Evolutionary conservation across 2,888 invertebrate genomes (phyloP), one percentile per base, ranked within the genome.

Genomic region (Apotomis turbidana): DNA sequence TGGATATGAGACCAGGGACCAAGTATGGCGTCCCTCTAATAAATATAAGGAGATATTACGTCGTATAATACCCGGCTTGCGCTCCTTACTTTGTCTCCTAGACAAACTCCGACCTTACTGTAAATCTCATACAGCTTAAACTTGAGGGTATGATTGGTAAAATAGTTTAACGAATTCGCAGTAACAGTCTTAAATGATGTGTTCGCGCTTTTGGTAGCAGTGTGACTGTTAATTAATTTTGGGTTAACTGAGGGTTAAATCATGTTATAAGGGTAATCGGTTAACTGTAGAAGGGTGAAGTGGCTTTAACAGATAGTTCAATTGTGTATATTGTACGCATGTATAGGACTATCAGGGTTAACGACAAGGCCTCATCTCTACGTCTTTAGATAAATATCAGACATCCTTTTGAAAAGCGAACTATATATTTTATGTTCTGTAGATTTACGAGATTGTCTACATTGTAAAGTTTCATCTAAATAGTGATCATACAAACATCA

Each of bases 1-100:
- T 78, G 78, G 83, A 85, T 86, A 84, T 81, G 85, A 81, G 83
- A 72, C 80, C 74, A 69, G 86, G 85, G 86, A 85, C 83, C 78
- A 78, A 78, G 81, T 80, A 78, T 76, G 75, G 70, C 78, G 77
- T 79, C 80, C 83, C 78, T 76, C 78, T 78, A 81, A 84, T 86
- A 86, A 86, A 86, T 85, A 86, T 82, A 81, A 81, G 80, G 78
- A 68, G 77, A 80, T 81, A 79, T 81, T 79, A 78, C 78, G 75
- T 73, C 78, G 70, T 79, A 76, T 77, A 74, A 74, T 74, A 76
- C 75, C 61, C 51, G 58, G 15, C 60, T 55, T 69, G 57, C 49
- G 13, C 15, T 63, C 44, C 51, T 44, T 38, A 13, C n/a, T n/a
- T 12, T 52, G n/a, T 8, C 41, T 1, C 10, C n/a, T 36, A 12